phyloP scores from a whole-genome alignment of 2,113 vertebrate species.

The Cyanoderma ruficeps region DNA sequence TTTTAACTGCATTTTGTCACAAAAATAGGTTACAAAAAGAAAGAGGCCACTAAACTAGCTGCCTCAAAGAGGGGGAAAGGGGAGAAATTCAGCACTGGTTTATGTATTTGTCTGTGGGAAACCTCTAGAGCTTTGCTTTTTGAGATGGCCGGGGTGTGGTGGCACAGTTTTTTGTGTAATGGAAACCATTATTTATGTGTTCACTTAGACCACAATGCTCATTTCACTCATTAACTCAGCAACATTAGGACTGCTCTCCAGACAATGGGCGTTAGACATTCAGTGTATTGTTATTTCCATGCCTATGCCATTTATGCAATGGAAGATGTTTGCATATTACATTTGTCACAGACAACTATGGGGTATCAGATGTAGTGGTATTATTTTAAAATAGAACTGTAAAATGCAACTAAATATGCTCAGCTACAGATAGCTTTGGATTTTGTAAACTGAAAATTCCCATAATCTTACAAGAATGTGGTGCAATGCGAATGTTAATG shows the following conservation, averaged over 20 bases:
- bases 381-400: conserved; percentile 52
- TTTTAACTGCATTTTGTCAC: conserved; percentile 5
- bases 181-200: conserved; percentile 65
- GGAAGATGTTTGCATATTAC: conserved; percentile 38
- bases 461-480: conserved; percentile 57
- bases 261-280: conserved; percentile 49
- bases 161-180: conserved; percentile 31
- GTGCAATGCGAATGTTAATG: conserved; percentile 36
- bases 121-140: conserved; percentile 49
- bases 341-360: conserved; percentile 63
- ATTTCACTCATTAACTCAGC: conserved; percentile 59
- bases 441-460: conserved; percentile 56
- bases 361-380: conserved; percentile 56
- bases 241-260: conserved; percentile 23
- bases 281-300: conserved; percentile 21
- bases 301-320: conserved; percentile 30
- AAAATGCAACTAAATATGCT: conserved; percentile 61
- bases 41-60: not conserved
- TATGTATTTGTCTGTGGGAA: conserved; percentile 57
- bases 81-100: conserved; percentile 26
- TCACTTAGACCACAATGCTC: conserved; percentile 33
- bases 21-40: conserved; percentile 4
- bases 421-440: conserved; percentile 44
- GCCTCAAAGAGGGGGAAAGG: not conserved
- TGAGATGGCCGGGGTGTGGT: conserved; percentile 50